Percentiles rank a stretch among this genome's conserved stretches.
phyloP scores from a whole-genome alignment of 1,140 invertebrate genomes.

The Lucilia cuprina region DNA sequence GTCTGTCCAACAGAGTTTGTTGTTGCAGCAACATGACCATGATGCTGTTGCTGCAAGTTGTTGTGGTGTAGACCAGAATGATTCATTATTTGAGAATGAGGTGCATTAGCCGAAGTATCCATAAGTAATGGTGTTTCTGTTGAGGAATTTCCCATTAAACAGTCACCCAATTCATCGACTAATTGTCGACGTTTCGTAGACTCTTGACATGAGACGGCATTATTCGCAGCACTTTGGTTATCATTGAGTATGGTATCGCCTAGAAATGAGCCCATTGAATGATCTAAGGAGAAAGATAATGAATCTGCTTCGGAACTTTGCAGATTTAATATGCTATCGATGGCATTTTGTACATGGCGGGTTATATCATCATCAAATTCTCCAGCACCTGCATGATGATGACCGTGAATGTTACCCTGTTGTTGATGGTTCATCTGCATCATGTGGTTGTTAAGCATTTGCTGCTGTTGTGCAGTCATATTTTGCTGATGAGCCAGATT shows the following conservation, averaged over 20 bases:
- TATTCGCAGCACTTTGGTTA: conserved; percentile 41
- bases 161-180: conserved; percentile 59
- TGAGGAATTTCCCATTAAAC: conserved; percentile 50
- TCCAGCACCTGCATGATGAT: conserved; percentile 43
- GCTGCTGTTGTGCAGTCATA: conserved; percentile 40
- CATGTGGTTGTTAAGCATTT: conserved; percentile 40
- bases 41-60: conserved; percentile 35
- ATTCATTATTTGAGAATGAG: conserved; percentile 35
- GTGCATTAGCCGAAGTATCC: conserved; percentile 44
- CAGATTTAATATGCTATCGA: conserved; percentile 78
- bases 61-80: conserved; percentile 39
- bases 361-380: conserved; percentile 71
- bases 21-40: conserved; percentile 7
- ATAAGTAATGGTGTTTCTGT: conserved; percentile 44
- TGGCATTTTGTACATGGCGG: conserved; percentile 79
- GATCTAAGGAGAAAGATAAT: conserved; percentile 52
- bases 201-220: conserved; percentile 52
- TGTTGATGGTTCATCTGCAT: conserved; percentile 28
- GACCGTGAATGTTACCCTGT: conserved; percentile 44
- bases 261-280: conserved; percentile 57
- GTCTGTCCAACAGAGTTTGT: not conserved
- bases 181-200: conserved; percentile 48
- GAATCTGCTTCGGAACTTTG: conserved; percentile 64
- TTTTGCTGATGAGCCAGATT: conserved; percentile 37
- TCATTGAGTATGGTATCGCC: conserved; percentile 59